Evolutionary conservation across 2,888 invertebrate genomes (phyloP).

Genomic region (Netelia fuscicornis): DNA sequence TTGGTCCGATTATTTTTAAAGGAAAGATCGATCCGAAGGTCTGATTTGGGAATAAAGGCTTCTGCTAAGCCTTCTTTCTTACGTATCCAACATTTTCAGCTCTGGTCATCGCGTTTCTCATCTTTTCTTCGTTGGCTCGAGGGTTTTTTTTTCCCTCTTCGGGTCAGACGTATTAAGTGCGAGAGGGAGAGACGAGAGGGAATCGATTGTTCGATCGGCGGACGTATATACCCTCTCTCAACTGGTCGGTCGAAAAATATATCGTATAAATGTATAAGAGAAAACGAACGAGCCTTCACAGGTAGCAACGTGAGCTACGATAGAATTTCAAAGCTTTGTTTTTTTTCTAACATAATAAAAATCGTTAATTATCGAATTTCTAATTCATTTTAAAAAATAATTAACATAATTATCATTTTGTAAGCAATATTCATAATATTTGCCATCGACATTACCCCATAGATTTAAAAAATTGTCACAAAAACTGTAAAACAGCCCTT

Average conservation of each 20-base stretch:
- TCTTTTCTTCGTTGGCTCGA: neutral
- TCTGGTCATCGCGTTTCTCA: neutral
- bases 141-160: neutral
- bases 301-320: neutral
- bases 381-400: neutral
- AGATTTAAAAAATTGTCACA: neutral
- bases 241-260: neutral
- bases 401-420: neutral
- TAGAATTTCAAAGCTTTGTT: neutral
- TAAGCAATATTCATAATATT: no score
- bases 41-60: neutral
- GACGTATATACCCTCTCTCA: neutral
- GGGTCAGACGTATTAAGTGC: slow-evolving; percentile 5
- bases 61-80: neutral
- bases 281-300: neutral
- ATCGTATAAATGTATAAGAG: neutral
- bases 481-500: neutral
- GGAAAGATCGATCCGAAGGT: neutral
- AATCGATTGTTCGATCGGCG: slow-evolving; percentile 47
- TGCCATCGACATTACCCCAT: neutral
- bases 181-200: slow-evolving; percentile 2
- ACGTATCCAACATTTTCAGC: neutral
- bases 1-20: neutral
- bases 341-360: neutral
- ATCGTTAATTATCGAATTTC: neutral